Conservation (phyloP, 2,888 invertebrate genomes). For the Polyommatus iphigenia region DNA sequence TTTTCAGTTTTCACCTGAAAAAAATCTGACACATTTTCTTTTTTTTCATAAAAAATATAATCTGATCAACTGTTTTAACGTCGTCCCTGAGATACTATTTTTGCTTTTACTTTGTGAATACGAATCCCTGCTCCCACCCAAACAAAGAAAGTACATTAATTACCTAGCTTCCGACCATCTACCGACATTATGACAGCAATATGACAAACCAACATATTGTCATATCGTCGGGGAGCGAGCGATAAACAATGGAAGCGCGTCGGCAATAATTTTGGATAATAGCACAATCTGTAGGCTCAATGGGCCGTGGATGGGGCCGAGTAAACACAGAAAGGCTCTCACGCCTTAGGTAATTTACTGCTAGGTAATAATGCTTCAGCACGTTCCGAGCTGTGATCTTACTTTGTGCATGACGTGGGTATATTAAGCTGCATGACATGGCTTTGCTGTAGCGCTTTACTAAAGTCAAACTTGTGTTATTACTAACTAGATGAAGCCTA, state of each 20-base stretch:
- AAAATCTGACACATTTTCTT: no score
- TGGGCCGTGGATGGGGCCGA: neutral
- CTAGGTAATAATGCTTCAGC: neutral
- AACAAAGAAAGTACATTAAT: no score
- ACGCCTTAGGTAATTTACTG: constrained; percentile 27
- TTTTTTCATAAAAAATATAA: neutral
- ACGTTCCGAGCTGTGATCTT: constrained; percentile 9
- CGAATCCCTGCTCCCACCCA: no score
- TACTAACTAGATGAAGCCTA: no score
- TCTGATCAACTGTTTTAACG: no score
- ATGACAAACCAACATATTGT: constrained; percentile 4
- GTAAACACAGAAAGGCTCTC: constrained; percentile 23
- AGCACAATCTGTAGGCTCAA: constrained; percentile 19
- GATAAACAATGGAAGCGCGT: constrained; percentile 14
- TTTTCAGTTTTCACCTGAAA: no score
- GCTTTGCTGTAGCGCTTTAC: neutral
- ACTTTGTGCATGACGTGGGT: constrained; percentile 13
- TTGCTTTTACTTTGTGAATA: no score
- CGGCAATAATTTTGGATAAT: constrained; percentile 14
- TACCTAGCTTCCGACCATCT: neutral
- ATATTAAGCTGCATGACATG: neutral
- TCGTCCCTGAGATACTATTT: no score
- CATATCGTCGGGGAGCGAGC: neutral
- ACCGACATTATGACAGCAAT: neutral
- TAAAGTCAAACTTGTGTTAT: neutral